A percentile compares a stretch with the other conserved stretches of the same genome.
These are phyloP conservation scores for Carassius gibelio DNA, from an alignment of 2,113 vertebrate genomes.

Conservation along the genomic window DNA sequence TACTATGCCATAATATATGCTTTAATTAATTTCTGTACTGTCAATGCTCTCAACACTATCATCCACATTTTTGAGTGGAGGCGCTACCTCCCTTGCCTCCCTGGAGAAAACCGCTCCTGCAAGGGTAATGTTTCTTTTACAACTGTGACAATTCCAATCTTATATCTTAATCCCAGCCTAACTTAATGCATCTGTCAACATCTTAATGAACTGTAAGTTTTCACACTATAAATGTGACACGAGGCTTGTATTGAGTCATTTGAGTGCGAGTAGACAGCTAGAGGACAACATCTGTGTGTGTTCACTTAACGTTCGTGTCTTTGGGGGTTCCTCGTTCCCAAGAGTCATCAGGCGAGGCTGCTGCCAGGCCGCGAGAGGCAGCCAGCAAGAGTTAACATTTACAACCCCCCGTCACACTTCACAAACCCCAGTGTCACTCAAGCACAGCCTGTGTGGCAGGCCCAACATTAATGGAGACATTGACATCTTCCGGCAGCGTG, in stretches of 20 bases:
- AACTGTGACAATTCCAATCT: conserved; percentile 31
- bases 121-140: conserved; percentile 2
- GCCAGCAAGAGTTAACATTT: conserved; percentile 73
- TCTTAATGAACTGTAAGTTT: conserved; percentile 43
- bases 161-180: conserved; percentile 6
- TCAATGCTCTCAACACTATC: not conserved
- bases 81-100: not conserved
- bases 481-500: conserved; percentile 77
- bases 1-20: not conserved
- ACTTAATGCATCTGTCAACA: conserved; percentile 37
- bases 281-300: conserved; percentile 56
- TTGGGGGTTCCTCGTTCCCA: conserved; percentile 58
- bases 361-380: conserved; percentile 63
- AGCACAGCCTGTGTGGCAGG: conserved; percentile 71
- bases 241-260: conserved; percentile 31
- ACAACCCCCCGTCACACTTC: conserved; percentile 75
- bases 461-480: conserved; percentile 76
- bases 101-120: not conserved
- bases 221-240: conserved; percentile 6
- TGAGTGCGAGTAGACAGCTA: conserved; percentile 40
- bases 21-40: conserved; percentile 10
- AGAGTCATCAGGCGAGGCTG: conserved; percentile 64
- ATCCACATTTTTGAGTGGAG: not conserved
- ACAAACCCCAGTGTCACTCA: conserved; percentile 76
- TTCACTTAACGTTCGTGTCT: conserved; percentile 60